phyloP scores from a whole-genome alignment of 2,797 vertebrate genomes.

The Eidolon dupreanum region DNA sequence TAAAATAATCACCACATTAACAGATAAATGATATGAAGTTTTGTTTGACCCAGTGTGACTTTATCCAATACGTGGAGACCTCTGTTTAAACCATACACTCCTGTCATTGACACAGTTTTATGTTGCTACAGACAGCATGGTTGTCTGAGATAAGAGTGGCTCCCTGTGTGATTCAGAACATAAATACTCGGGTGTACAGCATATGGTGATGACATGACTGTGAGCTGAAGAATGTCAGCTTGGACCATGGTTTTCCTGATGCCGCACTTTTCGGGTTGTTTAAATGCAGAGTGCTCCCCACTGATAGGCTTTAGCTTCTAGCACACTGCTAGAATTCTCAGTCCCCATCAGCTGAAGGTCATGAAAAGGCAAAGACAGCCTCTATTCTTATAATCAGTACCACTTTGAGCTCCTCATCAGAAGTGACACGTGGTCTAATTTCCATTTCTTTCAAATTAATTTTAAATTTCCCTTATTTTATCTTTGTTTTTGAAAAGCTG shows the following conservation, averaged over 20 bases:
- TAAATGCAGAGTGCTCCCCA: background rate
- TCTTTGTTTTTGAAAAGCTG: conserved; percentile 39
- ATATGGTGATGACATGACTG: background rate
- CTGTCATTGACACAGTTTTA: conserved; percentile 23
- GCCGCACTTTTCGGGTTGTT: background rate
- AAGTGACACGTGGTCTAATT: background rate
- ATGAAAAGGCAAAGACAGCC: conserved; percentile 6
- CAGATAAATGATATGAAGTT: background rate
- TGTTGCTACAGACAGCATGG: conserved; percentile 4
- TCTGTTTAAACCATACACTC: background rate
- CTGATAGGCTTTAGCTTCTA: background rate
- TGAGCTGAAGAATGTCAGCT: background rate
- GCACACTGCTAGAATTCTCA: background rate
- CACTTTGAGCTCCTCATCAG: background rate
- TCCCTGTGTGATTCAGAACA: conserved; percentile 7
- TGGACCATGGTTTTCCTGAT: background rate
- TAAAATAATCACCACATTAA: background rate
- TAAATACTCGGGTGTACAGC: background rate
- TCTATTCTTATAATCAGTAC: background rate
- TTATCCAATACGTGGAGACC: background rate
- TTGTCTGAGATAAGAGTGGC: conserved; percentile 50
- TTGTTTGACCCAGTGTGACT: conserved; percentile 23
- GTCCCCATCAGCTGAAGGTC: background rate
- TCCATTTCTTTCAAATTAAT: conserved; percentile 7
- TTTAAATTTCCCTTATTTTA: conserved; percentile 29